Evolutionary conservation across 2,888 invertebrate species (phyloP).

Genomic region (Ditylenchus weischeri): DNA sequence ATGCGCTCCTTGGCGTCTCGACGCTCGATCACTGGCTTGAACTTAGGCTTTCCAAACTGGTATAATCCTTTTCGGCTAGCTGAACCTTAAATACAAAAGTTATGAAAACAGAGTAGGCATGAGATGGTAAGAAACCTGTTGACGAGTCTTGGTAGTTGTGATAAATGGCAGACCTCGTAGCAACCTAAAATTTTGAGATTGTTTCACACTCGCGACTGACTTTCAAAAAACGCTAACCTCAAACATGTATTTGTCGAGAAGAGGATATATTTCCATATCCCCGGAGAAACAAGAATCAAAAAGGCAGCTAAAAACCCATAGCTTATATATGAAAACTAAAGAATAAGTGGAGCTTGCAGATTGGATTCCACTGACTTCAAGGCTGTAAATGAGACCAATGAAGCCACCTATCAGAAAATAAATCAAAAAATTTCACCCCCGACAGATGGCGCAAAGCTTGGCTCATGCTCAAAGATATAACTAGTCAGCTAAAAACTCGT

Average conservation of each 20-base stretch:
- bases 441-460: slow-evolving; percentile 24
- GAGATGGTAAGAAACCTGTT: slow-evolving; percentile 1
- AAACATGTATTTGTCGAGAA: slow-evolving; percentile 22
- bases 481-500: slow-evolving; percentile 17
- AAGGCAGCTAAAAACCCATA: too few species aligned
- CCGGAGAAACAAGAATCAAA: slow-evolving; percentile 16
- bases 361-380: slow-evolving; percentile 11
- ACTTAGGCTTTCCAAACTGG: slow-evolving; percentile 23
- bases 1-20: slow-evolving; percentile 2
- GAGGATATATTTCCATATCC: slow-evolving; percentile 5
- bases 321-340: too few species aligned
- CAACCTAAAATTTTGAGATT: slow-evolving; percentile 11
- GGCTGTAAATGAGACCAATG: slow-evolving; percentile 3
- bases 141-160: slow-evolving; percentile 23
- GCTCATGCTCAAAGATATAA: slow-evolving; percentile 33
- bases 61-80: slow-evolving; percentile 11
- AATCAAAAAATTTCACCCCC: too few species aligned
- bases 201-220: too few species aligned
- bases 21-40: not conserved
- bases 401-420: too few species aligned
- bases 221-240: slow-evolving; percentile 10
- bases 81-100: not conserved
- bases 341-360: not conserved
- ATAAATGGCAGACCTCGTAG: slow-evolving; percentile 16
- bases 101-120: slow-evolving; percentile 6